Evolutionary conservation across 2,888 invertebrate genomes (phyloP), one percentile per base, ranked within the genome.

Genomic region (Bibio marci): DNA sequence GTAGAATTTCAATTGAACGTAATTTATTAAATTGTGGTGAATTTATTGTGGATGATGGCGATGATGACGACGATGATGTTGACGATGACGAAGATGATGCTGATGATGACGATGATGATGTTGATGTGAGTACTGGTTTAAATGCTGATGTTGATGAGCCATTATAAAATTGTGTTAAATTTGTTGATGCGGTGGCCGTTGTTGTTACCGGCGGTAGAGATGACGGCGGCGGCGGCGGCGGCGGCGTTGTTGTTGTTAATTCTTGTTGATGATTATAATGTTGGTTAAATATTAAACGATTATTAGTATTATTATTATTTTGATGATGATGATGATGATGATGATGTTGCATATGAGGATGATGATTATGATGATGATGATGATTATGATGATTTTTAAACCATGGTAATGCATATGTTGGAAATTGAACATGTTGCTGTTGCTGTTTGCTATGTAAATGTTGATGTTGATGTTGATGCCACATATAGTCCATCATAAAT

Each of bases 401-500:
- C 79, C 70, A 82, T 1, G 76, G 73, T 56, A 80, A 65, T 1
- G 63, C 49, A 46, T 79, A 77, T 0, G 79, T 73, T 3, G 71
- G 62, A 46, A 80, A 69, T 1, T 76, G 72, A 45, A 72, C 65
- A 67, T 18, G 12, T 31, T 31, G 12, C 13, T 39, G 69, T 33
- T 48, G 47, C 28, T 47, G 46, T 43, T 53, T 48, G 41, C 66
- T 52, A n/a, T 67, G 50, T 43, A 63, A 30, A 4, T 36, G 22
- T 3, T 27, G 36, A 17, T 39, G 32, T 13, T 34, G 28, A 35
- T 74, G 73, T 2, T 76, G 73, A 50, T 76, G 74, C 76, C 82
- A 85, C 50, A 85, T 80, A 49, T 83, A 82, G 60, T 85, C 85
- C 56, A 85, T 81, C 8, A 82, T 74, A 42, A 75, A 66, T 44